These are phyloP conservation scores for Capromys pilorides DNA, from an alignment of 2,797 vertebrate genomes.

Conservation along the genomic window DNA sequence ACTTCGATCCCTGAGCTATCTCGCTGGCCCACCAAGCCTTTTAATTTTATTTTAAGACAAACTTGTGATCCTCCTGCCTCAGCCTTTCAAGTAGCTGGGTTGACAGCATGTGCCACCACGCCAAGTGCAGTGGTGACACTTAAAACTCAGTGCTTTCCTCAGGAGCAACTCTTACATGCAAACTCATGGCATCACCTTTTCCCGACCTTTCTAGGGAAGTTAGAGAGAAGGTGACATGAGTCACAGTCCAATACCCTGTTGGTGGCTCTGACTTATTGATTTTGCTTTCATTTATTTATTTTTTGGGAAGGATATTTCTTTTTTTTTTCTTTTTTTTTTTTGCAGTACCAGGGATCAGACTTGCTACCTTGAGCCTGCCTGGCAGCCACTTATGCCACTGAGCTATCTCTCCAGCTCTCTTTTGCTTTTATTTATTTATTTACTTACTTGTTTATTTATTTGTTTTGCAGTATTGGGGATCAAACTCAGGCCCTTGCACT, in stretches of 20 bases:
- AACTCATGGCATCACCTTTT: background rate
- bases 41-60: too few relatives aligned
- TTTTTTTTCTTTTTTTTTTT: too few relatives aligned
- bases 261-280: background rate
- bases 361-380: too few relatives aligned
- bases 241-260: background rate
- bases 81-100: background rate
- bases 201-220: background rate
- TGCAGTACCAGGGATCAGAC: too few relatives aligned
- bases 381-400: too few relatives aligned
- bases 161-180: background rate
- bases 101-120: background rate
- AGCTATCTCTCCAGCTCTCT: too few relatives aligned
- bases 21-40: too few relatives aligned
- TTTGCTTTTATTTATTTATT: background rate
- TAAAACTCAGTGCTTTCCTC: background rate
- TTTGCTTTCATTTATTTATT: background rate
- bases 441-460: too few relatives aligned
- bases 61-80: background rate
- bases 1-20: too few relatives aligned
- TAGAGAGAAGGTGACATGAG: background rate
- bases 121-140: background rate
- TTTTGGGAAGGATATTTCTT: too few relatives aligned
- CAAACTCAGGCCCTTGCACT: too few relatives aligned
- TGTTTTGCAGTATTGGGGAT: too few relatives aligned